Conservation (phyloP, 2,113 vertebrate genomes). For the Triplophysa siluroides region DNA sequence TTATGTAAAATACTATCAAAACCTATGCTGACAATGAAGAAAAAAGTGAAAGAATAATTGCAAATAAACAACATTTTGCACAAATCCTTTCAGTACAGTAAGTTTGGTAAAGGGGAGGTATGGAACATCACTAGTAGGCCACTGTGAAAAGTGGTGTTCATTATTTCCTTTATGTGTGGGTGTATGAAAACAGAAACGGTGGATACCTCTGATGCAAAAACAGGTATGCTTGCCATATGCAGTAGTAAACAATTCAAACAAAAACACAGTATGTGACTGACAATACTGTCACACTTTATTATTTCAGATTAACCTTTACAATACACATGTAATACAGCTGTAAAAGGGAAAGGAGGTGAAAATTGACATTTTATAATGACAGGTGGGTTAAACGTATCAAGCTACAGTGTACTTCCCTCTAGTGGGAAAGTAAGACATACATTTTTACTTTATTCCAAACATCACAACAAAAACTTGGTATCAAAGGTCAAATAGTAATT, state of each 20-base stretch:
- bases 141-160: conserved; percentile 1
- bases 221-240: neutral
- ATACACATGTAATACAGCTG: neutral
- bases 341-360: neutral
- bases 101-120: neutral
- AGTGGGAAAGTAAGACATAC: conserved; percentile 21
- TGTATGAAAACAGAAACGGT: neutral
- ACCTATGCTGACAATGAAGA: too few relatives aligned
- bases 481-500: neutral
- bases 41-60: too few relatives aligned
- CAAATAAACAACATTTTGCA: neutral
- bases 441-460: conserved; percentile 14
- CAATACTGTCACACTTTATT: conserved; percentile 1
- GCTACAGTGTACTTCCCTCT: conserved; percentile 29
- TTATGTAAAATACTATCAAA: too few relatives aligned
- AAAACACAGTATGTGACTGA: neutral
- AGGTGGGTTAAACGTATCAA: too few relatives aligned
- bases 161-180: conserved; percentile 13
- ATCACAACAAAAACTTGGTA: neutral
- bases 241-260: neutral
- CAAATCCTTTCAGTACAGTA: neutral
- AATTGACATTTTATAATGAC: neutral
- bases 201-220: neutral
- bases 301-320: neutral
- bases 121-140: neutral